Percentiles rank a stretch among this genome's conserved stretches.
phyloP scores from a whole-genome alignment of 2,113 vertebrate species.

The Erythrocercus mccallii region DNA sequence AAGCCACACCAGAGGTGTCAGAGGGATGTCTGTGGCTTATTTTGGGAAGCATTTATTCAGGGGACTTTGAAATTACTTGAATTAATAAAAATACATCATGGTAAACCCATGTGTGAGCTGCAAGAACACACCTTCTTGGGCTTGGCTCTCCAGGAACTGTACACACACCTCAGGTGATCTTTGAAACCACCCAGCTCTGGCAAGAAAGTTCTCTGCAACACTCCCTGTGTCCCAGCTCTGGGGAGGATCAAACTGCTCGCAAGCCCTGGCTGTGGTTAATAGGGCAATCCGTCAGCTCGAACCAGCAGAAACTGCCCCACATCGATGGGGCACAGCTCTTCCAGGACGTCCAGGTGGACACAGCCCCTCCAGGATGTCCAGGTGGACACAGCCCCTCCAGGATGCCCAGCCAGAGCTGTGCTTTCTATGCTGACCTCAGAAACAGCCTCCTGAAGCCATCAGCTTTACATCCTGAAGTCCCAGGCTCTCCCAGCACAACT shows the following conservation, averaged over 20 bases:
- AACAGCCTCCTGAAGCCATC: not conserved
- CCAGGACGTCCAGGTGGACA: not conserved
- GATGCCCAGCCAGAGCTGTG: not conserved
- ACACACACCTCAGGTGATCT: not conserved
- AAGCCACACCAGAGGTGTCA: not conserved
- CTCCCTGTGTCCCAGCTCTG: not conserved
- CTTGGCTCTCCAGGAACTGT: not conserved
- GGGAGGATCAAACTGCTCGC: not conserved
- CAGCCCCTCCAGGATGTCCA: not conserved
- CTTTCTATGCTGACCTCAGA: not conserved
- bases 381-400: not conserved
- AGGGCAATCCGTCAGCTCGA: not conserved
- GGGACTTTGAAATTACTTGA: not conserved
- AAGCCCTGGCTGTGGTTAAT: not conserved
- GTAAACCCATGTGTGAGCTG: not conserved
- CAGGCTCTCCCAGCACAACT: not conserved
- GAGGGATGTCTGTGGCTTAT: not conserved
- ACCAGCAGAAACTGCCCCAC: not conserved
- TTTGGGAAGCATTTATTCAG: not conserved
- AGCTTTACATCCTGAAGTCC: not conserved
- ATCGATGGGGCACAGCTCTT: accelerated
- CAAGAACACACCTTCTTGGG: not conserved
- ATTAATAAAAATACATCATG: not conserved
- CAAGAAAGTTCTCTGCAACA: not conserved
- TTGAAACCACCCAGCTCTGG: not conserved